phyloP scores from a whole-genome alignment of 1,140 invertebrate genomes.

The Antheraea pernyi region DNA sequence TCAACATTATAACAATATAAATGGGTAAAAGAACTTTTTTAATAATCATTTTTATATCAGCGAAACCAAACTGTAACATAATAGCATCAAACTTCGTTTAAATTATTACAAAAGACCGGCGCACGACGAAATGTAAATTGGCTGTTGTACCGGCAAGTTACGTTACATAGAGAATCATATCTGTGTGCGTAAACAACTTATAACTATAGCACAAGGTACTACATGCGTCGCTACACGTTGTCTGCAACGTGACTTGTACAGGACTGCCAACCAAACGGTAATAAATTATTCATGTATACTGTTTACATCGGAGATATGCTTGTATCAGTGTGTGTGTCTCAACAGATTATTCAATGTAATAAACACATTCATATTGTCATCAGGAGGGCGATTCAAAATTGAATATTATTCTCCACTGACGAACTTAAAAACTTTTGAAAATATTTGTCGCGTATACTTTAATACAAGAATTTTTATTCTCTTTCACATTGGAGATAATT shows the following conservation, averaged over 20 bases:
- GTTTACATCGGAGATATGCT: constrained; percentile 42
- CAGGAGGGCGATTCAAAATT: neutral
- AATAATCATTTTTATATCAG: neutral
- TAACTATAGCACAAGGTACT: constrained; percentile 40
- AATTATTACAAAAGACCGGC: constrained; percentile 5
- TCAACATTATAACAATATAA: constrained; percentile 3
- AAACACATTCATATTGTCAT: neutral
- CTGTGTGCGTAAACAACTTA: constrained; percentile 28
- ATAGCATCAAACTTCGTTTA: neutral
- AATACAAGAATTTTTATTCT: too few species aligned
- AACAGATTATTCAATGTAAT: neutral
- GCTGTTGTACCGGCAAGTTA: constrained; percentile 14
- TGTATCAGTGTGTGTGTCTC: constrained; percentile 6
- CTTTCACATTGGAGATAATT: too few species aligned
- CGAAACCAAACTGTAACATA: neutral
- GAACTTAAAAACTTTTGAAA: neutral
- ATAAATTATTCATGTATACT: constrained; percentile 32
- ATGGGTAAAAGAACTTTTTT: neutral
- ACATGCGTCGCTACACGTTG: constrained; percentile 66
- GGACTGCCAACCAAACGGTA: constrained; percentile 53
- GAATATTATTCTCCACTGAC: neutral
- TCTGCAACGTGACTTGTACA: constrained; percentile 66
- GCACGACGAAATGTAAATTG: neutral
- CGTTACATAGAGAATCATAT: constrained; percentile 17
- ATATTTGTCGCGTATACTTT: neutral